Conservation (phyloP, 2,113 vertebrate species). For the Crotalus viridis region DNA sequence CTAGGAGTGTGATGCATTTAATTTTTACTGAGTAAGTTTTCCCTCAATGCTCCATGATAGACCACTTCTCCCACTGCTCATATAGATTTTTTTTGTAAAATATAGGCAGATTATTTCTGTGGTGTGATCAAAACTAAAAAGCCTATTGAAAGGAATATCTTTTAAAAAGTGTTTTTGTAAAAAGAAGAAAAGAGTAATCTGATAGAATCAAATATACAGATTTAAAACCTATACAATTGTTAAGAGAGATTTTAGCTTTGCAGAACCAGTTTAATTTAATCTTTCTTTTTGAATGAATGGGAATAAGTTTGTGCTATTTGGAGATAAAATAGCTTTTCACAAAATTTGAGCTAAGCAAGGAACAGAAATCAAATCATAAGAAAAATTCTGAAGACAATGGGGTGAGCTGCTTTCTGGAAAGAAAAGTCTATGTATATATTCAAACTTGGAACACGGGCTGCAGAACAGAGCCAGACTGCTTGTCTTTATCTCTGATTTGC, state of each 20-base stretch:
- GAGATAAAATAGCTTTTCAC: not conserved
- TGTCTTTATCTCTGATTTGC: not conserved
- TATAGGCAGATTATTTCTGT: not conserved
- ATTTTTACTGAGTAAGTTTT: not conserved
- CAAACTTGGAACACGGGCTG: not conserved
- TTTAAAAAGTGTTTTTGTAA: not conserved
- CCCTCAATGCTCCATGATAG: not conserved
- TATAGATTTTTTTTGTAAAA: not conserved
- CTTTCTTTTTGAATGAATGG: not conserved
- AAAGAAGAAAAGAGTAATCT: not conserved
- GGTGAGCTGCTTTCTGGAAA: not conserved
- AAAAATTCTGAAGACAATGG: not conserved
- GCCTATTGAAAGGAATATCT: not conserved
- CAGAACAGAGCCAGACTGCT: not conserved
- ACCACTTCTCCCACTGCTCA: not conserved
- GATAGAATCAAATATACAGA: not conserved
- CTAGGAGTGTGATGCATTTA: not conserved
- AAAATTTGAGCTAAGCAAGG: not conserved
- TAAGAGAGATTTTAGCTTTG: not conserved
- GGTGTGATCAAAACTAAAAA: not conserved
- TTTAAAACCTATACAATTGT: not conserved
- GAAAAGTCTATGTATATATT: not conserved
- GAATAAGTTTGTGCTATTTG: not conserved
- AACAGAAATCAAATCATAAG: not conserved
- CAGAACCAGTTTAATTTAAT: not conserved